Conservation (phyloP, 2,113 vertebrate genomes). For the Myodes glareolus region DNA sequence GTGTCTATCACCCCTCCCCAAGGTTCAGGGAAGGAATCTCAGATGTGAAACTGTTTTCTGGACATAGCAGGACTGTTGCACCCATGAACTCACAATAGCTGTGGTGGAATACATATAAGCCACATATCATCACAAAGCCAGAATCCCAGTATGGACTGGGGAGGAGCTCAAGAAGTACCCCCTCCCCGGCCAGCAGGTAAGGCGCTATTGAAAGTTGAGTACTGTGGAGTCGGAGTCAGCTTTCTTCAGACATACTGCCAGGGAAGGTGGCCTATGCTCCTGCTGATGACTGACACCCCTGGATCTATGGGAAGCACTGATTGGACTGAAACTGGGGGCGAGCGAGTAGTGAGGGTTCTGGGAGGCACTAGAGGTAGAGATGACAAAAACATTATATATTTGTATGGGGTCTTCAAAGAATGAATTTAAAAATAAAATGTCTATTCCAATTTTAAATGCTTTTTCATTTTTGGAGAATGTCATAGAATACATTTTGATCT, state of each 20-base stretch:
- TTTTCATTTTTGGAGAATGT: background rate
- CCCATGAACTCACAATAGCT: too few relatives aligned
- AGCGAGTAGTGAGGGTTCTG: background rate
- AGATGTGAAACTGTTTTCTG: background rate
- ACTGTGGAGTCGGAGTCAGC: background rate
- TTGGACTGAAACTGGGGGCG: background rate
- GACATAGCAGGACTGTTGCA: background rate
- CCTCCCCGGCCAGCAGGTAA: background rate
- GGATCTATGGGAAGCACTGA: background rate
- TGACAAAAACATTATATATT: background rate
- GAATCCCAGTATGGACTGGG: background rate
- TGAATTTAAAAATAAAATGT: background rate
- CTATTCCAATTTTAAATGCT: background rate
- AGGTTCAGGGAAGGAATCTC: background rate
- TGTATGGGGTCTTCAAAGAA: background rate
- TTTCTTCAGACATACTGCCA: background rate
- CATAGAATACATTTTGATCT: background rate
- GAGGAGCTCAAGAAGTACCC: too few relatives aligned
- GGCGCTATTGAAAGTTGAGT: background rate
- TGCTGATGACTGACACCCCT: background rate
- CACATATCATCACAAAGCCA: background rate
- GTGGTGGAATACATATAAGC: too few relatives aligned
- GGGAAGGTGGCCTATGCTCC: background rate
- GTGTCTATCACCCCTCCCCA: background rate
- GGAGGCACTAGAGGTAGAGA: background rate